Evolutionary conservation across 2,797 vertebrate genomes (phyloP).

Genomic region (Lagodon rhomboides): DNA sequence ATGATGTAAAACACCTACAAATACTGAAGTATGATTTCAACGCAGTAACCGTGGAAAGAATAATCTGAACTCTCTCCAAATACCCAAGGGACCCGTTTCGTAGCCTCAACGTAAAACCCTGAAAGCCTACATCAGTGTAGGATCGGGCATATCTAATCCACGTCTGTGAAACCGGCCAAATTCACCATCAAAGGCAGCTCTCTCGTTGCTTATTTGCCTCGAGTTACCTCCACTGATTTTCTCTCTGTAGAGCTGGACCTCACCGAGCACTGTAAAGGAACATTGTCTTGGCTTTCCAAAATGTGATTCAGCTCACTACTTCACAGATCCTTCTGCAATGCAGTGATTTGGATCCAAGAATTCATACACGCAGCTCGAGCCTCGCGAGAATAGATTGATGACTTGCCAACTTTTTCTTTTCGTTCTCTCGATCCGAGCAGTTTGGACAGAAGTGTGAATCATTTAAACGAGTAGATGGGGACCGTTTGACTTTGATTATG

Average conservation of each 20-base stretch:
- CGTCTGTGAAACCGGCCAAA: slow-evolving; percentile 47
- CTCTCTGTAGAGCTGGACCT: slow-evolving; percentile 42
- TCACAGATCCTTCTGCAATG: background rate
- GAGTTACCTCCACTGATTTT: slow-evolving; percentile 14
- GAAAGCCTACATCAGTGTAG: slow-evolving; percentile 38
- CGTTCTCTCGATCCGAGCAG: slow-evolving; percentile 14
- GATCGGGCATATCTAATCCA: slow-evolving; percentile 53
- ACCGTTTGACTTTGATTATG: slow-evolving; percentile 41
- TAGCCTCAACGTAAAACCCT: slow-evolving; percentile 25
- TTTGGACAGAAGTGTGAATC: slow-evolving; percentile 21
- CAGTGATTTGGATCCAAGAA: slow-evolving; percentile 22
- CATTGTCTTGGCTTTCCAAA: slow-evolving; percentile 21
- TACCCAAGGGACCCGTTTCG: slow-evolving; percentile 26
- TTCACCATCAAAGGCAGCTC: slow-evolving; percentile 33
- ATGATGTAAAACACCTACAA: slow-evolving; percentile 3
- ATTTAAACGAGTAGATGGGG: slow-evolving; percentile 39
- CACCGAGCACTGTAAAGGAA: slow-evolving; percentile 34
- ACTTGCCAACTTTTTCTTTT: slow-evolving; percentile 20
- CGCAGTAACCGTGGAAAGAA: slow-evolving; percentile 18
- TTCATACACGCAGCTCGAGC: background rate
- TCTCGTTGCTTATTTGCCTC: slow-evolving; percentile 39
- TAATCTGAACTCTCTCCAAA: slow-evolving; percentile 30
- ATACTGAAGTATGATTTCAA: background rate
- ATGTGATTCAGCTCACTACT: slow-evolving; percentile 9
- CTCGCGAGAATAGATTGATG: slow-evolving; percentile 5